Evolutionary conservation across 2,113 vertebrate genomes (phyloP).

Genomic region (Centropristis striata): DNA sequence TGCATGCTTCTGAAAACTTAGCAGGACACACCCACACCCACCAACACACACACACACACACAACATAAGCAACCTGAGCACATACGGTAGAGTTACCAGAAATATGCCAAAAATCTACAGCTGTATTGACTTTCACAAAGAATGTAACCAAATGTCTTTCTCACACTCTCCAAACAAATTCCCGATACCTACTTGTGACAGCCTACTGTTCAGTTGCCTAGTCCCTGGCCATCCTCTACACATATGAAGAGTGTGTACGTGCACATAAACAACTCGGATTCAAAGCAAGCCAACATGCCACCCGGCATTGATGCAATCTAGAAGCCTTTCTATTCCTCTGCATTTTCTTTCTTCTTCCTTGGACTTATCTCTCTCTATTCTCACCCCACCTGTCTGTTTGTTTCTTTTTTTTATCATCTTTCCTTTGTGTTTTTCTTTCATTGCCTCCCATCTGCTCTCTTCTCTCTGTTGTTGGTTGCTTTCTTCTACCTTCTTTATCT

Average conservation of each 20-base stretch:
- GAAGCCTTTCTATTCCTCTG: slow-evolving; percentile 35
- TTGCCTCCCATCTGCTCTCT: slow-evolving; percentile 53
- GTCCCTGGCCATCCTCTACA: neutral
- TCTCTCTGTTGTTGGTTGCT: slow-evolving; percentile 50
- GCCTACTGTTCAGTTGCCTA: neutral
- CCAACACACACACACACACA: neutral
- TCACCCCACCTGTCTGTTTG: slow-evolving; percentile 47
- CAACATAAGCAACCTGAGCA: neutral
- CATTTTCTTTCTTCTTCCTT: slow-evolving; percentile 30
- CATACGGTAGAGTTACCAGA: neutral
- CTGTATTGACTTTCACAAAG: neutral
- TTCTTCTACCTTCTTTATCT: slow-evolving; percentile 56
- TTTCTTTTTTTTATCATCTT: slow-evolving; percentile 44
- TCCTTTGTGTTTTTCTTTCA: slow-evolving; percentile 54
- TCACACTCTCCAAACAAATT: neutral
- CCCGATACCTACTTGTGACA: neutral
- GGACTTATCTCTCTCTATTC: slow-evolving; percentile 38
- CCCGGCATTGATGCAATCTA: slow-evolving; percentile 9
- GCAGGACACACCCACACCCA: neutral
- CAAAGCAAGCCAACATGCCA: slow-evolving; percentile 40
- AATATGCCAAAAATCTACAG: neutral
- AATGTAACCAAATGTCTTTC: neutral
- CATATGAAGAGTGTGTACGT: neutral
- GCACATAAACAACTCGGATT: slow-evolving; percentile 22
- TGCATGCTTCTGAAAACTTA: neutral